phyloP scores from a whole-genome alignment of 1,140 invertebrate genomes.

The Hyles vespertilio region DNA sequence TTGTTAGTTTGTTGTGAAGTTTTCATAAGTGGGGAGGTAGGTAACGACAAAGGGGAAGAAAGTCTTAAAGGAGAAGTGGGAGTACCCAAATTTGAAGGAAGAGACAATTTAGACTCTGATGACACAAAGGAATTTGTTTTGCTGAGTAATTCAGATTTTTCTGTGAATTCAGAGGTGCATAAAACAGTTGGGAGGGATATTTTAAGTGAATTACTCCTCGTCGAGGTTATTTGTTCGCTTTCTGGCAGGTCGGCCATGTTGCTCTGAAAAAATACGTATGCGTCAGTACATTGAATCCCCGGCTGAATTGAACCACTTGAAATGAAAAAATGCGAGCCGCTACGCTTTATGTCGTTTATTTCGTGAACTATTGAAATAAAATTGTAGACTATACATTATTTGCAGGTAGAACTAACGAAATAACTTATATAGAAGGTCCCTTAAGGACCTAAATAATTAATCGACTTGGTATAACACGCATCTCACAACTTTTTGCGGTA shows the following conservation, averaged over 20 bases:
- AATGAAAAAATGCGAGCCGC: no score
- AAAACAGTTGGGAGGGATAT: slow-evolving; percentile 58
- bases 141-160: slow-evolving; percentile 27
- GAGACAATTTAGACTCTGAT: slow-evolving; percentile 58
- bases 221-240: slow-evolving; percentile 32
- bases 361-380: no score
- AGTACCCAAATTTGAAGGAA: slow-evolving; percentile 57
- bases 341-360: no score
- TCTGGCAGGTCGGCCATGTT: slow-evolving; percentile 44
- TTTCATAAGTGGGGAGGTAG: slow-evolving; percentile 51
- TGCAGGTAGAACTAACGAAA: no score
- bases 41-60: slow-evolving; percentile 56
- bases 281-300: no score
- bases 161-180: slow-evolving; percentile 41
- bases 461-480: no score
- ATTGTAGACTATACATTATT: no score
- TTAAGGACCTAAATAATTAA: no score
- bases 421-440: no score
- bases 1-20: slow-evolving; percentile 32
- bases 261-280: slow-evolving; percentile 43
- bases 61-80: slow-evolving; percentile 56
- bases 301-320: no score
- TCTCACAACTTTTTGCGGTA: no score
- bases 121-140: slow-evolving; percentile 36
- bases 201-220: slow-evolving; percentile 43